These are phyloP conservation scores for Urocolius indicus DNA, from an alignment of 2,113 vertebrate species.

Conservation along the genomic window DNA sequence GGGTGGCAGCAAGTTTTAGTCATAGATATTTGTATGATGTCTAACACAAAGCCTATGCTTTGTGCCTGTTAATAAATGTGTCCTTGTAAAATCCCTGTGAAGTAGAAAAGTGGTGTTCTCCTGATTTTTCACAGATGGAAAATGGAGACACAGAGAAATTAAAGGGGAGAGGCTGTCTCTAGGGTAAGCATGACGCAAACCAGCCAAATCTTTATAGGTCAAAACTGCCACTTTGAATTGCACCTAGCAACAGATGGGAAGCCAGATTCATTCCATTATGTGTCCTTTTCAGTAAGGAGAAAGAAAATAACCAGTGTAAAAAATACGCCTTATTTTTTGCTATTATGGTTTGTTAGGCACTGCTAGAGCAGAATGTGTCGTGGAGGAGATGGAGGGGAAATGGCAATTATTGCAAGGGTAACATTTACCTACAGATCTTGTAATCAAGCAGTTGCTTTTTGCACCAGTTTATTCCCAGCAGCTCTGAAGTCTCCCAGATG, in stretches of 20 bases:
- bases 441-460: slow-evolving; percentile 23
- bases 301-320: slow-evolving; percentile 42
- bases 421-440: slow-evolving; percentile 58
- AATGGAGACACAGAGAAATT: slow-evolving; percentile 60
- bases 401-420: background rate
- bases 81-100: slow-evolving; percentile 52
- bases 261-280: slow-evolving; percentile 67
- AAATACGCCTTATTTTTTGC: slow-evolving; percentile 38
- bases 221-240: slow-evolving; percentile 69
- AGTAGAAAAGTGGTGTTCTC: slow-evolving; percentile 41
- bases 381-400: background rate
- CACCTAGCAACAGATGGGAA: slow-evolving; percentile 73
- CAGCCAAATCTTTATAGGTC: slow-evolving; percentile 73
- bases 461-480: slow-evolving; percentile 1
- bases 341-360: slow-evolving; percentile 45
- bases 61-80: slow-evolving; percentile 13
- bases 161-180: slow-evolving; percentile 66
- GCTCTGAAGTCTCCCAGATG: slow-evolving; percentile 42
- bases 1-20: background rate
- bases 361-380: slow-evolving; percentile 29
- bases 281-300: slow-evolving; percentile 46
- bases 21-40: background rate
- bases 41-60: background rate
- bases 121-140: slow-evolving; percentile 71
- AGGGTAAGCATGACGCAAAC: slow-evolving; percentile 63